Evolutionary conservation across 1,140 invertebrate species (phyloP), one percentile per base, ranked within the genome.

Genomic region (Procambarus virginalis): DNA sequence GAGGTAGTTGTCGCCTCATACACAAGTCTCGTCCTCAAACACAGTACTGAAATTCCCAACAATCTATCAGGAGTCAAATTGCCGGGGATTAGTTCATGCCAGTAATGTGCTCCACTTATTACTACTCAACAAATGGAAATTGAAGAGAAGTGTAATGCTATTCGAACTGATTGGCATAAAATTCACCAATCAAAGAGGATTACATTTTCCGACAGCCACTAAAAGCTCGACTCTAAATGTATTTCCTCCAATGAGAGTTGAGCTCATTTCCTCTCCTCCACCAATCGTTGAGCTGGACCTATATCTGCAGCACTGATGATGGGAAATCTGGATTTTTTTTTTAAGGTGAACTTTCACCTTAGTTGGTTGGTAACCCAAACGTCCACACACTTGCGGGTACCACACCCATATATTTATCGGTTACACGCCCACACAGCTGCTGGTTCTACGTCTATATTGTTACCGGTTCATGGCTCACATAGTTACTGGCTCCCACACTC

Each of bases 61-160:
- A 64, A 64, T 64, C 60, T 17, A 17, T 17, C 51, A 55, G 51
- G 3, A 55, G 51, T 8, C 12, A 55, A 55, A 55, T 55, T 55
- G 51, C 51, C 12, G 51, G 12, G 51, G 51, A 55, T 55, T 55
- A 55, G 8, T 55, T 8, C 6, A 12, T 55, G 8, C 8, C 51
- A 55, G 51, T 55, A 55, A 55, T 55, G 51, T 55, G 51, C 8
- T 12, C 12, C 8, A 8, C 8, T 55, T 12, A 55, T 55, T 12
- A 55, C 51, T 55, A 12, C 51, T 55, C 51, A 34, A 60, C 79
- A 9, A 46, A 49, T 14, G 34, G n/a, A 85, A 20, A 87, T 48
- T 48, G 34, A 64, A 34, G 77, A 46, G 17, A 84, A 51, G 51
- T 20, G 45, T 84, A 75, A 76, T 22, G 48, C 12, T 84, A 76